phyloP scores from a whole-genome alignment of 2,797 vertebrate species.

The Anguilla marmorata region DNA sequence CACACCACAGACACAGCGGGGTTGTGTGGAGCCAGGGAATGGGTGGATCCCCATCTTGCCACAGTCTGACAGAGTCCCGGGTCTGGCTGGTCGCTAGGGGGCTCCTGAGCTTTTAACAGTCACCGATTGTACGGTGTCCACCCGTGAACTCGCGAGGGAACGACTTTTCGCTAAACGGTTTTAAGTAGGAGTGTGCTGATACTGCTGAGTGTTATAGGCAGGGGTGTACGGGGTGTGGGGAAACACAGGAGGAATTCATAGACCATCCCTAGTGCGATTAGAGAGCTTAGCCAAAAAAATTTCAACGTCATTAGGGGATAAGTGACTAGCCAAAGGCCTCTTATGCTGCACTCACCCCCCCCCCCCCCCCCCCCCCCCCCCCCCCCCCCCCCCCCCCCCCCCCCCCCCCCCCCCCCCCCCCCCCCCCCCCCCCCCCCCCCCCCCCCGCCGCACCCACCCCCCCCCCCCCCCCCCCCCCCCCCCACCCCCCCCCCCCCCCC shows the following conservation, averaged over 20 bases:
- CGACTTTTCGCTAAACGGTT: constrained; percentile 22
- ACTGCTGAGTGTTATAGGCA: neutral
- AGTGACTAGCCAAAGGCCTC: constrained; percentile 31
- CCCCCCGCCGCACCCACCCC: too few species aligned
- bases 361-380: too few species aligned
- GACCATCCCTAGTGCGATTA: constrained; percentile 30
- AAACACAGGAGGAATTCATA: constrained; percentile 29
- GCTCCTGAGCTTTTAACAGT: constrained; percentile 11
- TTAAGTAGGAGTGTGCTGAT: constrained; percentile 24
- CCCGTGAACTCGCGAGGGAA: neutral
- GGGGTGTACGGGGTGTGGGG: neutral
- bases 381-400: too few species aligned
- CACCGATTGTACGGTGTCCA: neutral
- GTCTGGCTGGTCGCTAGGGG: neutral
- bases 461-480: too few species aligned
- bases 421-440: too few species aligned
- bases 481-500: too few species aligned
- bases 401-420: too few species aligned
- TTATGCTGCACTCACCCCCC: constrained; percentile 3
- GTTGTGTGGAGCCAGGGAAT: neutral
- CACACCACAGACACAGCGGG: neutral
- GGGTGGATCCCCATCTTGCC: neutral
- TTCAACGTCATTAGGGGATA: constrained; percentile 32
- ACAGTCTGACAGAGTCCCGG: neutral
- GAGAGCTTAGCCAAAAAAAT: constrained; percentile 22